Evolutionary conservation across 64 coral and sea anemone species (phyloP).

Genomic region (Porites lutea): DNA sequence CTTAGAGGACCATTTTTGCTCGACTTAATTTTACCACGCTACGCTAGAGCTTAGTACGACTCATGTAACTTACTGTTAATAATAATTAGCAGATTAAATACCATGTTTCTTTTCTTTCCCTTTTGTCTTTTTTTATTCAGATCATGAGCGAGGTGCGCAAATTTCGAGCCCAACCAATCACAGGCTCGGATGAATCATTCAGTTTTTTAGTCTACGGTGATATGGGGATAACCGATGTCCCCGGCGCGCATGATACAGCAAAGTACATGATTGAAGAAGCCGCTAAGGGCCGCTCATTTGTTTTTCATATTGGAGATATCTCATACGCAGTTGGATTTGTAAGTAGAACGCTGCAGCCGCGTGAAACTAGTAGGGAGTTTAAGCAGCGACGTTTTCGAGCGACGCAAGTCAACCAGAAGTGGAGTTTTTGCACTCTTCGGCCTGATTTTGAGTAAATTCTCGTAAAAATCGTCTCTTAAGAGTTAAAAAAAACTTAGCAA

Average conservation of each 20-base stretch:
- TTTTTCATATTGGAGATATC: slow-evolving; percentile 93
- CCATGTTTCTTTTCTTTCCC: no score
- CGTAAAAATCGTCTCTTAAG: no score
- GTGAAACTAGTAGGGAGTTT: no score
- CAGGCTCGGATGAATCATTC: slow-evolving; percentile 61
- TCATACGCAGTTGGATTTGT: slow-evolving; percentile 92
- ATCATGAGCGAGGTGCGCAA: slow-evolving; percentile 67
- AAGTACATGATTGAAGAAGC: slow-evolving; percentile 73
- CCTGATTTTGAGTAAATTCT: no score
- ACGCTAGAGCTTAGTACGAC: no score
- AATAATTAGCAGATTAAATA: no score
- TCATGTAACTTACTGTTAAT: no score
- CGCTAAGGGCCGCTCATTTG: slow-evolving; percentile 67
- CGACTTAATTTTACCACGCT: no score
- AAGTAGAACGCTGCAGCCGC: neutral
- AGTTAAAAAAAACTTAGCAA: no score
- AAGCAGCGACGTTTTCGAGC: neutral
- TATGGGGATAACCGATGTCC: slow-evolving; percentile 74
- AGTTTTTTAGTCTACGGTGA: slow-evolving; percentile 91
- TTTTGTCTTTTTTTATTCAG: neutral
- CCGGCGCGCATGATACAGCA: slow-evolving; percentile 73
- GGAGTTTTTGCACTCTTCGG: no score
- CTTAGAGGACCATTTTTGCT: no score
- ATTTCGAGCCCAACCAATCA: slow-evolving; percentile 68
- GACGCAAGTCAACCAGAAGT: no score